These are phyloP conservation scores for Decapterus maruadsi DNA, from an alignment of 2,797 vertebrate genomes.

Conservation along the genomic window DNA sequence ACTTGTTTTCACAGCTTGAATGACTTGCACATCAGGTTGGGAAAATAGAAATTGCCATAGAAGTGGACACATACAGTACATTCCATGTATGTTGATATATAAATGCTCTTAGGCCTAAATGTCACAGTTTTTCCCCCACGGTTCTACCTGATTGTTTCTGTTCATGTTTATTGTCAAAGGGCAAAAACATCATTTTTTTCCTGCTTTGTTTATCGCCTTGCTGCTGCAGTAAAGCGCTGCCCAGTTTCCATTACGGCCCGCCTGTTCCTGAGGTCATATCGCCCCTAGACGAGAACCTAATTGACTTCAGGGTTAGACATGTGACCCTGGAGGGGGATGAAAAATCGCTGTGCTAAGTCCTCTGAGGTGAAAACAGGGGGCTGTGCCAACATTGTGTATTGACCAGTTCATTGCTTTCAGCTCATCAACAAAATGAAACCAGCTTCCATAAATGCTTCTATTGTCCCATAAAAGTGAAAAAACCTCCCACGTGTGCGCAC, in stretches of 20 bases:
- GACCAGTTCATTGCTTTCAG: slow-evolving; percentile 69
- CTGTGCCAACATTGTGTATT: slow-evolving; percentile 66
- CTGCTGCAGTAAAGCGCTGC: not conserved
- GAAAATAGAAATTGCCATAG: slow-evolving; percentile 6
- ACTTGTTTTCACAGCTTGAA: slow-evolving; percentile 59
- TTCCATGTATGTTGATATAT: not conserved
- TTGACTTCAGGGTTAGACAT: slow-evolving; percentile 59
- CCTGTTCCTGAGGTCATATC: slow-evolving; percentile 41
- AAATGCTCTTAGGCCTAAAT: slow-evolving; percentile 4
- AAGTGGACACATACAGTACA: slow-evolving; percentile 10
- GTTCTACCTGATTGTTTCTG: not conserved
- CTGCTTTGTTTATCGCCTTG: slow-evolving; percentile 2
- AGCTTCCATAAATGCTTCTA: slow-evolving; percentile 70
- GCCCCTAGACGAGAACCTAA: slow-evolving; percentile 58
- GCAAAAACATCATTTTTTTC: not conserved
- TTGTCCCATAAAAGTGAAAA: slow-evolving; percentile 68
- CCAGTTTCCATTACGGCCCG: slow-evolving; percentile 34
- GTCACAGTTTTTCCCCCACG: not conserved
- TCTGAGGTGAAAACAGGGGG: slow-evolving; percentile 45
- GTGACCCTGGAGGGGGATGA: slow-evolving; percentile 69
- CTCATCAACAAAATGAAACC: slow-evolving; percentile 79
- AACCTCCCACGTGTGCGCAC: slow-evolving; percentile 33
- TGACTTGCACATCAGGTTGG: slow-evolving; percentile 28
- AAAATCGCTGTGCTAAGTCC: slow-evolving; percentile 63
- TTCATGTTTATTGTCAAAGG: not conserved